Percentiles rank a stretch among this genome's conserved stretches.
These are phyloP conservation scores for Arrhopalites spinosus DNA, from an alignment of 2,888 invertebrate species.

Conservation along the genomic window DNA sequence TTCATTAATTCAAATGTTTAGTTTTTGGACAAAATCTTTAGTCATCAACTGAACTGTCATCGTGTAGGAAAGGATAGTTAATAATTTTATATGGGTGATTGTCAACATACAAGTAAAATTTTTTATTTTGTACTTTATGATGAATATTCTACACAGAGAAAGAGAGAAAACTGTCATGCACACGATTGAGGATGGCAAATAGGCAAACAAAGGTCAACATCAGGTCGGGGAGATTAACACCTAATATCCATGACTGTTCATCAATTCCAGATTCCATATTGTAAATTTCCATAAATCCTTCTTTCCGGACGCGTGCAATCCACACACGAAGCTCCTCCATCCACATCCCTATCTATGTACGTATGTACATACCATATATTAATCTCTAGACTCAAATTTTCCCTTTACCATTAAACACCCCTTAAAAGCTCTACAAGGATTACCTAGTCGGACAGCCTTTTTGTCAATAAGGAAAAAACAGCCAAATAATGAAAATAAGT, in stretches of 20 bases:
- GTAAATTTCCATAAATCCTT: conserved; percentile 33
- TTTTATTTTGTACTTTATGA: conserved; percentile 4
- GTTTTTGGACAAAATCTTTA: neutral
- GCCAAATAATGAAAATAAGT: too few species aligned
- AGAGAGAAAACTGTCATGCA: conserved; percentile 17
- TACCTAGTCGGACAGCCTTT: too few species aligned
- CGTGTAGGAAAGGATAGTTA: too few species aligned
- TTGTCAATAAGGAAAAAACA: too few species aligned
- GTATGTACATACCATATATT: too few species aligned
- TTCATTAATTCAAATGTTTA: neutral
- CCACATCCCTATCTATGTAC: too few species aligned
- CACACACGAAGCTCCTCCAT: too few species aligned
- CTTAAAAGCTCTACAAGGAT: too few species aligned
- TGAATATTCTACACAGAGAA: neutral
- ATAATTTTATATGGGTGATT: too few species aligned
- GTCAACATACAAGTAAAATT: neutral
- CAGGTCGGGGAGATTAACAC: conserved; percentile 24
- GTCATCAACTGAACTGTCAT: too few species aligned
- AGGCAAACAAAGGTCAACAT: conserved; percentile 37
- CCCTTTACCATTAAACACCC: too few species aligned
- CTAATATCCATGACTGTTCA: conserved; percentile 50
- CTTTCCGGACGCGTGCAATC: conserved; percentile 42
- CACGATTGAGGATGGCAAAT: neutral
- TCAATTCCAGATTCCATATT: conserved; percentile 55
- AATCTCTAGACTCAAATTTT: too few species aligned